Evolutionary conservation across 2,113 vertebrate genomes (phyloP), one percentile per base, ranked within the genome.

Genomic region (Campylomormyrus numenius): DNA sequence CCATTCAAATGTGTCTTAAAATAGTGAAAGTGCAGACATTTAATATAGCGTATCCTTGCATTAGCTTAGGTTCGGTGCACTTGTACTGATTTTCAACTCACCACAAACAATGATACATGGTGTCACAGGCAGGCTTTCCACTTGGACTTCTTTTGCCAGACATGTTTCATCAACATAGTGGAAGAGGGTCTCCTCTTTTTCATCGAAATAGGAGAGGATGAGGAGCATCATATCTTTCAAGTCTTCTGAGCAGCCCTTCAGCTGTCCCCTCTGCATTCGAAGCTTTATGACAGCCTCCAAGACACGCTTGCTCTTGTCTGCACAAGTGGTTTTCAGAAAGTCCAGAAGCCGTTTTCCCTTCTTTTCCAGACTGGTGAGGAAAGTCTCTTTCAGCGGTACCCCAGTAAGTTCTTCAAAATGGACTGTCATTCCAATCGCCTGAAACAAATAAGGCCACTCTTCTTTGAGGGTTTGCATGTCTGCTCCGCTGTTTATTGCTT

Each of bases 371-470:
- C 52, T 46, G 17, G 56, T 66, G 39, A 91, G 88, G 62, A 66
- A 66, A 27, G n/a, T 66, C 62, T 66, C n/a, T 31, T 66, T 66
- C n/a, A 66, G 62, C 9, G 62, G 62, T 66, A 27, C 58, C 58
- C 58, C 58, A 62, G 58, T 66, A 66, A 66, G n/a, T 66, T 27
- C 62, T 66, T 66, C 58, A 27, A 66, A 66, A 27, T 66, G 62
- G 24, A 66, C 62, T 27, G n/a, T 27, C 62, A 66, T 66, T 27
- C 62, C n/a, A 27, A 66, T 66, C 58, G 8, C 58, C 24, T 66
- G 58, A 27, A 27, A 66, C 87, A 83, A 88, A 90, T 89, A 88
- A n/a, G 74, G 66, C 87, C 48, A 88, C 49, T 84, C 49, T 58
- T 88, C 31, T 6, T 6, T 48, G 66, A 88, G 87, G 39, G 11